Conservation (phyloP, 2,797 vertebrate genomes). For the Hybognathus amarus region DNA sequence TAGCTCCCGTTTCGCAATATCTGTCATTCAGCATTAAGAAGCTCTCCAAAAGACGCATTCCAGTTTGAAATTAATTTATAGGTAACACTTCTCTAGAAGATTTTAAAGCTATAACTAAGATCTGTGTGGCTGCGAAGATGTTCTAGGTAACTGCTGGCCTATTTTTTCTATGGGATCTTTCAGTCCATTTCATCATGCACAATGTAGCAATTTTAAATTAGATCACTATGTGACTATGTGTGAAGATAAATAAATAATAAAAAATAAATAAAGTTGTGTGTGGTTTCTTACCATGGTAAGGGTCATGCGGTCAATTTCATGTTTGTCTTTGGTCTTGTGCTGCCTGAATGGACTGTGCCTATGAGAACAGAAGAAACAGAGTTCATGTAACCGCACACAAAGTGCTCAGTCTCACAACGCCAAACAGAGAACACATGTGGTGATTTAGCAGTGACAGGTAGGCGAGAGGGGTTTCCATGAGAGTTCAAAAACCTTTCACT, state of each 20-base stretch:
- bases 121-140: not conserved
- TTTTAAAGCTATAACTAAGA: not conserved
- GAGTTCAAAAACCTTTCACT: not conserved
- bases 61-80: not conserved
- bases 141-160: not conserved
- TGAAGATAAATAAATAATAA: not conserved
- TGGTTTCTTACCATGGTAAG: slow-evolving; percentile 91
- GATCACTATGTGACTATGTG: not conserved
- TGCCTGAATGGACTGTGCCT: slow-evolving; percentile 99
- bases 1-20: not conserved
- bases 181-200: not conserved
- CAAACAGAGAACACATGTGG: slow-evolving; percentile 11
- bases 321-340: slow-evolving; percentile 99
- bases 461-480: not conserved
- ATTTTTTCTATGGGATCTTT: not conserved
- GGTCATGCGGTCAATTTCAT: slow-evolving; percentile 98
- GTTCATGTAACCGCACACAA: slow-evolving; percentile 20
- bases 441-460: not conserved
- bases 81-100: not conserved
- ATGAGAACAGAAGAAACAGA: slow-evolving; percentile 35
- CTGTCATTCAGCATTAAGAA: not conserved
- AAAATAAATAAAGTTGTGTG: too few relatives aligned
- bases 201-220: not conserved
- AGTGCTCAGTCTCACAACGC: not conserved
- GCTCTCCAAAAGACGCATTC: not conserved